Evolutionary conservation across 2,113 vertebrate species (phyloP).

Genomic region (Eudyptes chrysolophus): DNA sequence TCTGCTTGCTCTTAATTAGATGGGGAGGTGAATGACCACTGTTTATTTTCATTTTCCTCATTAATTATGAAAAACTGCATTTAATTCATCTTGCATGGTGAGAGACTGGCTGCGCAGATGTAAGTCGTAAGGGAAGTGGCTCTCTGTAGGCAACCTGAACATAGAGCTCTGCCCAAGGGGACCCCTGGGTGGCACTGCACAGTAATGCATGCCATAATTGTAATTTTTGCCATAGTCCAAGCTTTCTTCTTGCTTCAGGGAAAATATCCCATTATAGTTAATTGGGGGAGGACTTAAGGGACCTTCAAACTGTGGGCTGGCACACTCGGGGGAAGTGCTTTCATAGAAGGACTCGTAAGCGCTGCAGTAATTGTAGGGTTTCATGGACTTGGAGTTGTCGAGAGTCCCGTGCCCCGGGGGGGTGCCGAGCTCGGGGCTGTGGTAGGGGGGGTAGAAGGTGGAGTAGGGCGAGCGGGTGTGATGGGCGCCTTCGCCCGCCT

Average conservation of each 20-base stretch:
- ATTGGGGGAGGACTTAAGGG: slow-evolving; percentile 94
- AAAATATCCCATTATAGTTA: slow-evolving; percentile 99
- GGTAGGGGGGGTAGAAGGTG: slow-evolving; percentile 88
- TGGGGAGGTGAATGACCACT: slow-evolving; percentile 85
- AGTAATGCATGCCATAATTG: slow-evolving; percentile 98
- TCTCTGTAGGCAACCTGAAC: slow-evolving; percentile 95
- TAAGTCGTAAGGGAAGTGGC: slow-evolving; percentile 96
- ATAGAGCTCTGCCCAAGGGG: slow-evolving; percentile 92
- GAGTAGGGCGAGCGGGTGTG: slow-evolving; percentile 88
- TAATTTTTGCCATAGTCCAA: slow-evolving; percentile 94
- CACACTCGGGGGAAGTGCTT: slow-evolving; percentile 91
- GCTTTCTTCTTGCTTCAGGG: slow-evolving; percentile 95
- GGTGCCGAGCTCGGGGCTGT: slow-evolving; percentile 88
- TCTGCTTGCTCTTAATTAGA: slow-evolving; percentile 87
- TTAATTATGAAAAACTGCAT: slow-evolving; percentile 97
- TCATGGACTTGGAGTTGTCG: slow-evolving; percentile 91
- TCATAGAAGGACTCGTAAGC: slow-evolving; percentile 95
- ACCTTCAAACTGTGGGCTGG: slow-evolving; percentile 92
- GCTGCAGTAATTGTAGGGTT: slow-evolving; percentile 91
- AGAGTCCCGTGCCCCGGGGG: slow-evolving; percentile 86
- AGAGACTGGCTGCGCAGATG: slow-evolving; percentile 96
- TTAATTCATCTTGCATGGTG: slow-evolving; percentile 95
- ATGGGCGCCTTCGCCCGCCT: slow-evolving; percentile 87
- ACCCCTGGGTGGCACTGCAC: slow-evolving; percentile 90
- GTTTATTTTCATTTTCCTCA: slow-evolving; percentile 89